phyloP scores from a whole-genome alignment of 2,797 vertebrate genomes.

The Microctenopoma lineatum region DNA sequence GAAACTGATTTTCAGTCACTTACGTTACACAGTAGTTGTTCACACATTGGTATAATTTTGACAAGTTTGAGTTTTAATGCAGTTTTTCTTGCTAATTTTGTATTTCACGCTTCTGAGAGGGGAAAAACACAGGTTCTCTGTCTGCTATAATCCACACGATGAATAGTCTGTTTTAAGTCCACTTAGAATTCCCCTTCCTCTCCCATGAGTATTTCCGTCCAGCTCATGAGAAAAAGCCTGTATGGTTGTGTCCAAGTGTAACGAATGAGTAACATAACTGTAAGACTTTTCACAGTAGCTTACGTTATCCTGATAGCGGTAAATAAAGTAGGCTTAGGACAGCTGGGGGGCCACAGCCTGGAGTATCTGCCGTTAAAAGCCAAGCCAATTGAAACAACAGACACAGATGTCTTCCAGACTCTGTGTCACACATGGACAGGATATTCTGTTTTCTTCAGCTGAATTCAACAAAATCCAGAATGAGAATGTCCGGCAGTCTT shows the following conservation, averaged over 20 bases:
- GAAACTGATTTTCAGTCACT: slow-evolving; percentile 7
- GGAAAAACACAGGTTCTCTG: not conserved
- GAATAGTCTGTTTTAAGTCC: not conserved
- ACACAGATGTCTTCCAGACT: not conserved
- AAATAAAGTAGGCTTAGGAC: not conserved
- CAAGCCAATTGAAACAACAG: not conserved
- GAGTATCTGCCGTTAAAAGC: not conserved
- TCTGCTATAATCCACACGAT: slow-evolving; percentile 10
- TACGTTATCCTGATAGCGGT: not conserved
- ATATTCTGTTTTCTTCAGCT: slow-evolving; percentile 11
- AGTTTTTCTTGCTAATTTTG: too few relatives aligned
- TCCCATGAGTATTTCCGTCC: not conserved
- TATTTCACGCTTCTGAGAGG: not conserved
- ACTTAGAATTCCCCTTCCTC: slow-evolving; percentile 57
- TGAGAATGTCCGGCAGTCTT: too few relatives aligned
- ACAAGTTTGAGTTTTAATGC: not conserved
- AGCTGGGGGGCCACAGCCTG: not conserved
- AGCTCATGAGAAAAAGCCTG: not conserved
- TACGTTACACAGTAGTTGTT: not conserved
- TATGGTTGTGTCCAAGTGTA: not conserved
- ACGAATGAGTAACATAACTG: not conserved
- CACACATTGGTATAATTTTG: not conserved
- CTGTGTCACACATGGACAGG: slow-evolving; percentile 4
- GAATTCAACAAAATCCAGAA: not conserved
- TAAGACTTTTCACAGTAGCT: not conserved